Percentiles rank a stretch among this genome's conserved stretches.
Evolutionary conservation across 2,797 vertebrate species (phyloP).

Genomic region (Megalops cyprinoides): DNA sequence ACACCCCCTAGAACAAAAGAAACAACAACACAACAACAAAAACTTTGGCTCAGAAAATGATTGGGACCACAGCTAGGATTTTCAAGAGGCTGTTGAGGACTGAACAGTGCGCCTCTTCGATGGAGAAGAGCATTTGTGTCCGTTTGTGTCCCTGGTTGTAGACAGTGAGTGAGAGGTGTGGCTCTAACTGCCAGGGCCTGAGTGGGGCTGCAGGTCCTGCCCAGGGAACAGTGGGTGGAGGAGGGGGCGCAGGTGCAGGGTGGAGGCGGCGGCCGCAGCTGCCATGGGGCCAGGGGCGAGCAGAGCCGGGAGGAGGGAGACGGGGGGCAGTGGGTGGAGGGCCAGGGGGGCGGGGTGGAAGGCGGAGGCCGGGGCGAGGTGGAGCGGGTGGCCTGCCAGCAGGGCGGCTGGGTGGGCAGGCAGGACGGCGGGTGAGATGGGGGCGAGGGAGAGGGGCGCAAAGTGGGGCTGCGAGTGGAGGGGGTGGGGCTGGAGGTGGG

Average conservation of each 20-base stretch:
- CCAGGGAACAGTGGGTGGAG: slow-evolving; percentile 80
- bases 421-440: slow-evolving; percentile 71
- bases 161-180: background rate
- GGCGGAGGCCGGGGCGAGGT: slow-evolving; percentile 74
- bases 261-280: slow-evolving; percentile 62
- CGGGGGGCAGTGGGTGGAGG: slow-evolving; percentile 70
- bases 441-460: slow-evolving; percentile 67
- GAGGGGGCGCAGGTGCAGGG: slow-evolving; percentile 73
- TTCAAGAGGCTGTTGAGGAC: background rate
- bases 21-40: slow-evolving; percentile 14
- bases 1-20: background rate
- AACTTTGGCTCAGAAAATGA: slow-evolving; percentile 41
- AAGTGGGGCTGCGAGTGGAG: slow-evolving; percentile 77
- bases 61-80: slow-evolving; percentile 3
- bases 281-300: slow-evolving; percentile 72
- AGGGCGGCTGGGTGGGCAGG: slow-evolving; percentile 77
- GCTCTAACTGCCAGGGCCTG: slow-evolving; percentile 61
- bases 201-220: slow-evolving; percentile 72
- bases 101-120: background rate
- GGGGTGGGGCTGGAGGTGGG: slow-evolving; percentile 69
- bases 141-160: background rate
- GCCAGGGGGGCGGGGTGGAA: slow-evolving; percentile 67
- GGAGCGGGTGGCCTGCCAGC: slow-evolving; percentile 76
- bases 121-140: too few species aligned
- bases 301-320: slow-evolving; percentile 79